Conservation (phyloP, 2,888 invertebrate species). For the Caenorhabditis drosophilae region DNA sequence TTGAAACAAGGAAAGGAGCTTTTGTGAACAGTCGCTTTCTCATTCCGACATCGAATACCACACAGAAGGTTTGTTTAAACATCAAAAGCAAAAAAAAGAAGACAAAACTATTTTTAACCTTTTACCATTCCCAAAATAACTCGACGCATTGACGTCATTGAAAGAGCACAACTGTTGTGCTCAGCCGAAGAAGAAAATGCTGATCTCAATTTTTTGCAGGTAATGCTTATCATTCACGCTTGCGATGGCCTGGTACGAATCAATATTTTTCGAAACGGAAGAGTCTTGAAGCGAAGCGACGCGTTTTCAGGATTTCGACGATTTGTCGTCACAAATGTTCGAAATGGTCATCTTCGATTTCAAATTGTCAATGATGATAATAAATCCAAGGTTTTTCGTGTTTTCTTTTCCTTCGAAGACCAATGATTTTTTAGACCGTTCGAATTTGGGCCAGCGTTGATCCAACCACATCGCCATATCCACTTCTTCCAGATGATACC, state of each 20-base stretch:
- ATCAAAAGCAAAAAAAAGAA: neutral
- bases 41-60: conserved; percentile 17
- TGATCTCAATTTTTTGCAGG: conserved; percentile 38
- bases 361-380: conserved; percentile 59
- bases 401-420: neutral
- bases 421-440: conserved; percentile 11
- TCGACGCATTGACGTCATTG: conserved; percentile 30
- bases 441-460: conserved; percentile 53
- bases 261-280: conserved; percentile 51
- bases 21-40: conserved; percentile 37
- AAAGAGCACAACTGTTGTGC: too few species aligned
- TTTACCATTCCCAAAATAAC: conserved; percentile 3
- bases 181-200: too few species aligned
- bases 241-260: conserved; percentile 56
- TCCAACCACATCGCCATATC: conserved; percentile 50
- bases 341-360: conserved; percentile 49
- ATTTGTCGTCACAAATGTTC: conserved; percentile 53
- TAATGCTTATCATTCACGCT: conserved; percentile 54
- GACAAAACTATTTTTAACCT: neutral
- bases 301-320: conserved; percentile 55
- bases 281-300: conserved; percentile 49
- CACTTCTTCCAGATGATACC: conserved; percentile 59
- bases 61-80: conserved; percentile 20
- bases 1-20: conserved; percentile 36
- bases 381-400: conserved; percentile 12